These are phyloP conservation scores for Siderastrea radians DNA, from an alignment of 92 coral and sea anemone genomes.

Conservation along the genomic window DNA sequence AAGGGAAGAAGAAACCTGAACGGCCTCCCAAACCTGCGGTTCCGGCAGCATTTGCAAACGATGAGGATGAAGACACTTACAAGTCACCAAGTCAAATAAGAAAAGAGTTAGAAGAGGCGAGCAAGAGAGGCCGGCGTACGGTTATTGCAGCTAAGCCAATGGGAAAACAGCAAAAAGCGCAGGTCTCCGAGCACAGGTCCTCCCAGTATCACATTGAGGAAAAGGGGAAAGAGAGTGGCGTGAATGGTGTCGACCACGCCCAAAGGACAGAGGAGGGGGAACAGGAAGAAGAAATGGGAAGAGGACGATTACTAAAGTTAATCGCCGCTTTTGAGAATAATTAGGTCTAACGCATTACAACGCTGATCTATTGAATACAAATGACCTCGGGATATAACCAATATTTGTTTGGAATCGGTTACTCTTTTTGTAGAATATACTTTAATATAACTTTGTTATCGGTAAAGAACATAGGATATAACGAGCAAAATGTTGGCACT, in stretches of 20 bases:
- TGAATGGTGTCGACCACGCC: background rate
- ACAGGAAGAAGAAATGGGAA: conserved; percentile 49
- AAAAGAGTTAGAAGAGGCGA: conserved; percentile 70
- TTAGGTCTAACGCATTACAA: background rate
- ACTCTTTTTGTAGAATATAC: too few species aligned
- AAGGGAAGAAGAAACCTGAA: background rate
- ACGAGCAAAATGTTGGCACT: too few species aligned
- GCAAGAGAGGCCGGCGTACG: conserved; percentile 8
- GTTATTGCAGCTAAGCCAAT: background rate
- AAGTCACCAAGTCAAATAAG: conserved; percentile 62
- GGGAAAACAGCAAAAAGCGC: conserved; percentile 6
- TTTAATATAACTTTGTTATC: too few species aligned
- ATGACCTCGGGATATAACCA: background rate
- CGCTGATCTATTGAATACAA: background rate
- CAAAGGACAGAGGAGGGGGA: conserved; percentile 5
- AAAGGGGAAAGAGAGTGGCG: background rate
- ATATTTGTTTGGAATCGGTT: too few species aligned
- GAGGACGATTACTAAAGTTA: conserved; percentile 71
- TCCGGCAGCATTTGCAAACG: background rate
- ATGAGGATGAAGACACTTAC: background rate
- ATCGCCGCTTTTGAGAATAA: conserved; percentile 87
- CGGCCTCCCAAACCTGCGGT: background rate
- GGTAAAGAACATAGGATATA: too few species aligned
- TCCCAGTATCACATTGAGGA: conserved; percentile 28
- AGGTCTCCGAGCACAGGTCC: background rate